Evolutionary conservation across 30 jellyfish, hydroid and myxozoan genomes (phyloP), one percentile per base, ranked within the genome.

Genomic region (Aurelia sp.): DNA sequence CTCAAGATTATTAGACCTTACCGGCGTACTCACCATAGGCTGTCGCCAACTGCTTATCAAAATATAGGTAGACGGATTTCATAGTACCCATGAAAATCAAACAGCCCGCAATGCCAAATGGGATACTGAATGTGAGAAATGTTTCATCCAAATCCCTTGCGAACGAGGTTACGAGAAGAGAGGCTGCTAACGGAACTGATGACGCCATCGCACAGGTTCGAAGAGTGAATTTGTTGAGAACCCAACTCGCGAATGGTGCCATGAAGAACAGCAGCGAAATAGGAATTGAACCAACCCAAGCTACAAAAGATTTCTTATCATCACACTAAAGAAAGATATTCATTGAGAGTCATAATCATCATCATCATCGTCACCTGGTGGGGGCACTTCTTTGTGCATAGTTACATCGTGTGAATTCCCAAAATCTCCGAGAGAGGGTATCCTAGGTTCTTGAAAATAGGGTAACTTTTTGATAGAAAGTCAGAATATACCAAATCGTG

Each of bases 201-300:
- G 62, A n/a, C 19, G 21, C 47, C 35, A 48, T 63, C 15, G 84
- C 82, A 40, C 53, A 40, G 9, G 52, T 35, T 19, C 91, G 76
- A 17, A 63, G 47, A 44, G 85, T 60, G 62, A 22, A 44, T 21
- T 66, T 51, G 77, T 40, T 57, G 41, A 81, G 30, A 16, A 67
- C 20, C 76, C 70, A 71, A 4, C 68, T 51, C 9, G 77, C 76
- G 52, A 68, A 13, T 48, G 85, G 85, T 51, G 91, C 91, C 69
- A 67, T 13, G 48, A 57, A 18, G 55, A 21, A 27, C 70, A 81
- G 17, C 35, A 81, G 62, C 50, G 91, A 18, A 71, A 81, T 33
- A 11, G 91, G 78, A 6, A 81, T 67, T 3, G 91, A 66, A 13
- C 91, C 84, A 53, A 81, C 84, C 91, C 91, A 81, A 15, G 91